These are phyloP conservation scores for Gymnocypris eckloni DNA, from an alignment of 2,797 vertebrate species.

Conservation along the genomic window DNA sequence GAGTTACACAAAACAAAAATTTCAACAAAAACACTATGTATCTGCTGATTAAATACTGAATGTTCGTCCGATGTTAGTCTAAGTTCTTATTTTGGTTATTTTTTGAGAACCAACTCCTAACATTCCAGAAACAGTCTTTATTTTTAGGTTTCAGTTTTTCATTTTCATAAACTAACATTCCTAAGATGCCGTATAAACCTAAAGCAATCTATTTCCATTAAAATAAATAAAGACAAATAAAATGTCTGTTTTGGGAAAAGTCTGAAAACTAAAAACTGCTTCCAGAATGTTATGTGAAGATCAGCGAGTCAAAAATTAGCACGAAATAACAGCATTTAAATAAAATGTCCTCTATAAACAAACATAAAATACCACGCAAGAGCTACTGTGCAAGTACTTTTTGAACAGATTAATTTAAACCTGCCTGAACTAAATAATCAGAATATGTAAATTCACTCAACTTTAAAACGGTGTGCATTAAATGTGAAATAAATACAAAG, in stretches of 20 bases:
- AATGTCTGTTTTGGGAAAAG: background rate
- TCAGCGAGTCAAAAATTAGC: background rate
- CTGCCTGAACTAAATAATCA: background rate
- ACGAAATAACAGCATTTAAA: background rate
- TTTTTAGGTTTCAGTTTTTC: background rate
- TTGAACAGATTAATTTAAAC: background rate
- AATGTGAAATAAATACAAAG: background rate
- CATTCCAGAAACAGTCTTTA: background rate
- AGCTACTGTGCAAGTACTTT: background rate
- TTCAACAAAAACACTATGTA: background rate
- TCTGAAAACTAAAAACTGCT: background rate
- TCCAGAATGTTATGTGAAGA: background rate
- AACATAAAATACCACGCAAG: background rate
- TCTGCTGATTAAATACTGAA: background rate
- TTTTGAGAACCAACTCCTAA: background rate
- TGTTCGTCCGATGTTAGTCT: background rate
- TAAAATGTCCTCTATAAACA: background rate
- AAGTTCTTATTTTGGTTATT: background rate
- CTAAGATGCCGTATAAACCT: background rate
- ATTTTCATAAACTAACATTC: background rate
- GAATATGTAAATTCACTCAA: background rate
- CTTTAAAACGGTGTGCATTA: background rate
- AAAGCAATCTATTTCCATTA: background rate
- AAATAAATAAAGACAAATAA: background rate
- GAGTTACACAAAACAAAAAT: background rate